phyloP scores from a whole-genome alignment of 2,888 invertebrate species.

The Ptychoptera albimana region DNA sequence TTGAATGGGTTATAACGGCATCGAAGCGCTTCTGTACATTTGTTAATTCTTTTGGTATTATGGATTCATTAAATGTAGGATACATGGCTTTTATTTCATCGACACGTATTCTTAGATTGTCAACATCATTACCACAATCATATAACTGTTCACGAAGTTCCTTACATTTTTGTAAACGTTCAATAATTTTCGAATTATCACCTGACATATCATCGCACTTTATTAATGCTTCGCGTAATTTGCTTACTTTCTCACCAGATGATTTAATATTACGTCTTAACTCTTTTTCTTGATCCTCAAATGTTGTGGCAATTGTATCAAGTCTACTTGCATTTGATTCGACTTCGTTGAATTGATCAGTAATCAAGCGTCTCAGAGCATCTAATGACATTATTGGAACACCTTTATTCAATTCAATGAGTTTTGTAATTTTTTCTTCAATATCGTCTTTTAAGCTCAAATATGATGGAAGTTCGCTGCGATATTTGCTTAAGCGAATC shows the following conservation, averaged over 20 bases:
- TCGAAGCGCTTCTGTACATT: constrained; percentile 73
- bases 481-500: constrained; percentile 63
- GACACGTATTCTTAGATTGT: constrained; percentile 50
- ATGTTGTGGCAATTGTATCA: constrained; percentile 51
- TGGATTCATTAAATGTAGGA: constrained; percentile 61
- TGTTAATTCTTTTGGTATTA: constrained; percentile 65
- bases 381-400: constrained; percentile 49
- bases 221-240: constrained; percentile 65
- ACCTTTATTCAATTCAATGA: constrained; percentile 57
- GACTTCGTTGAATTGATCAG: constrained; percentile 61
- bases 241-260: constrained; percentile 50
- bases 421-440: constrained; percentile 60
- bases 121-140: constrained; percentile 47
- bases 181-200: constrained; percentile 66
- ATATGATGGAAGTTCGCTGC: constrained; percentile 68
- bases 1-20: constrained; percentile 57
- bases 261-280: constrained; percentile 56
- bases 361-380: constrained; percentile 47
- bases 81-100: constrained; percentile 55
- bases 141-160: constrained; percentile 54
- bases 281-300: constrained; percentile 57
- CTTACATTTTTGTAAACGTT: constrained; percentile 60
- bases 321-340: constrained; percentile 56
- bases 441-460: constrained; percentile 62
- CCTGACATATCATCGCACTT: constrained; percentile 84